Base-by-base conservation (phyloP, 2,797 vertebrate genomes). In the Vireo griseus region DNA sequence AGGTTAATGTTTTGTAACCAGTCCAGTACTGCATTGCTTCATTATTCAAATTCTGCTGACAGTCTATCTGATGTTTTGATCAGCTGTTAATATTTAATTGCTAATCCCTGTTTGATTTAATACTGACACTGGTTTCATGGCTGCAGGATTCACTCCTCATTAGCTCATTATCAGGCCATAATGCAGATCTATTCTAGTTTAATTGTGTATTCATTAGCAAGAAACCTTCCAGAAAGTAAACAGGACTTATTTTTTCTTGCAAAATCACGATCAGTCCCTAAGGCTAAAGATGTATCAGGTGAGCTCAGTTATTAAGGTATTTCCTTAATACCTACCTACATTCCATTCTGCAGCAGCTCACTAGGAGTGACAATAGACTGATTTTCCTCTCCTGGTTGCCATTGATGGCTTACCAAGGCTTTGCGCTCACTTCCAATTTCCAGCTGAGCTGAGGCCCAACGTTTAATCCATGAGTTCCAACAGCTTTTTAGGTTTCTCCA, bases 41-140 rank as follows among this genome's bases (percentile, higher is more conserved):
- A 84, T 84, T 86, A 78, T 62, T 88, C 58, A 94, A 48, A 88
- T 73, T 77, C 51, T 81, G 42, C 66, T 88, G 62, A 86, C 82
- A 73, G n/a, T 33, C 78, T 72, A 69, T 68, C 51, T 86, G 86
- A 48, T 90, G 55, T 86, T 95, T 95, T 82, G 77, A 88, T 94
- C 83, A 59, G 40, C 73, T 86, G 74, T 90, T 93, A 86, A 92
- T 94, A 84, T 86, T 90, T 94, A 88, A 57, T 92, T 92, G 74
- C 82, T 90, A 90, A 88, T 88, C 47, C 37, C 66, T 52, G 31
- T 87, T 88, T 78, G 79, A 75, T 95, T 94, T 72, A 68, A 72
- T 72, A 82, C 58, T 75, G 54, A 40, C 75, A 67, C 16, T 57
- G 40, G 50, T 81, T 88, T 94, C n/a, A 37, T 55, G 82, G 45